Base-by-base conservation (phyloP, 2,113 vertebrate genomes). In the Cinclus mexicanus region DNA sequence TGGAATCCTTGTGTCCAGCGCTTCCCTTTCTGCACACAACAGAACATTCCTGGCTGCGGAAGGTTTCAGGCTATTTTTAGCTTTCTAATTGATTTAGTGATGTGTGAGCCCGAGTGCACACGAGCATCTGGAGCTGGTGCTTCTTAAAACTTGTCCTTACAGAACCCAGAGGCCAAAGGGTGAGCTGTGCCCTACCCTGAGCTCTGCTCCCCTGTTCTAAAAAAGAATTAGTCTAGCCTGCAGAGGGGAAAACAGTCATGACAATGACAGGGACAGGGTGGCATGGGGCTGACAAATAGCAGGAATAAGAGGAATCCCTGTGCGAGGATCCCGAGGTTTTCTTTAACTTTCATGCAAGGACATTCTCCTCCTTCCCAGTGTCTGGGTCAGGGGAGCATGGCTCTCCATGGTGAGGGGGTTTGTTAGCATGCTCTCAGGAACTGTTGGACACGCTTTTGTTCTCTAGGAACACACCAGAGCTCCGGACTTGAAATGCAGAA, bases 1-100 rank as follows among this genome's bases (percentile, higher is more conserved):
- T 16, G 20, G 15, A 15, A 42, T 28, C 25, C 0, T 13, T n/a
- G 56, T 2, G 1, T 13, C 53, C 83, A 77, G 17, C 11, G 0
- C 44, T 90, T 82, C 67, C 82, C 41, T 25, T 26, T 64, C 75
- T 52, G 57, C 57, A 29, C 37, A 11, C n/a, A 64, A 3, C 69
- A 84, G 50, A 68, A 35, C 35, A 39, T 79, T 88, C 87, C 83
- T 69, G 57, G 29, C 44, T 72, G 63, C 1, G 0, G 67, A 59
- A 47, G 35, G 44, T 57, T 86, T 50, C 0, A 0, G 49, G 35
- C 64, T 94, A 60, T 77, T 96, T 95, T 93, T 57, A 70, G 71
- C 39, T 53, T 33, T 21, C 77, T 77, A 26, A 1, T 31, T 46
- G 69, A 81, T 87, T 81, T 77, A 24, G 44, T 9, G 50, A 69